Percentiles rank a stretch among this genome's conserved stretches.
Evolutionary conservation across 2,797 vertebrate species (phyloP).

Genomic region (Lophius americanus): DNA sequence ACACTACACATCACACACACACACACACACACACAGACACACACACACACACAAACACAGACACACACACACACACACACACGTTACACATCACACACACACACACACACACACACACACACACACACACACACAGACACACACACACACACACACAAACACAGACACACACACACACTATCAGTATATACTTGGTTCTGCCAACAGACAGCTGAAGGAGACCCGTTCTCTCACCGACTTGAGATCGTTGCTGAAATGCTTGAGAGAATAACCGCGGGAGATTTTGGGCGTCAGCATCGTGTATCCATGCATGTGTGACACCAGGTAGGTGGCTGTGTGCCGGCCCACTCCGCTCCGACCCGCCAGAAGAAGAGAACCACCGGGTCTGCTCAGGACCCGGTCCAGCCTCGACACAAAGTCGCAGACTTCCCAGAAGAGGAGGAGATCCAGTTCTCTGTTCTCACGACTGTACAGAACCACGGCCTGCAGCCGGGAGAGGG

Average conservation of each 20-base stretch:
- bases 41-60: too few relatives aligned
- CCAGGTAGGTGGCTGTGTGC: conserved; percentile 88
- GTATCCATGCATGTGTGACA: conserved; percentile 94
- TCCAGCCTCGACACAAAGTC: conserved; percentile 91
- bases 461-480: conserved; percentile 91
- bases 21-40: too few relatives aligned
- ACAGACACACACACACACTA: neutral
- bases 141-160: neutral
- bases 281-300: conserved; percentile 90
- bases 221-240: conserved; percentile 84
- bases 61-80: too few relatives aligned
- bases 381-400: conserved; percentile 90
- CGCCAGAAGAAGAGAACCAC: conserved; percentile 93
- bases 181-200: neutral
- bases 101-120: neutral
- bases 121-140: too few relatives aligned
- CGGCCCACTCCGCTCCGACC: conserved; percentile 94
- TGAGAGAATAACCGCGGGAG: conserved; percentile 89
- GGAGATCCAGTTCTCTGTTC: conserved; percentile 90
- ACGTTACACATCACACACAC: neutral
- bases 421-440: conserved; percentile 94
- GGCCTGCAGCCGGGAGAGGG: conserved; percentile 77
- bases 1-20: too few relatives aligned
- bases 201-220: conserved; percentile 1
- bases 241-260: conserved; percentile 94